These are phyloP conservation scores for Dorcus parallelipipedus DNA, from an alignment of 2,888 invertebrate genomes.

Conservation along the genomic window DNA sequence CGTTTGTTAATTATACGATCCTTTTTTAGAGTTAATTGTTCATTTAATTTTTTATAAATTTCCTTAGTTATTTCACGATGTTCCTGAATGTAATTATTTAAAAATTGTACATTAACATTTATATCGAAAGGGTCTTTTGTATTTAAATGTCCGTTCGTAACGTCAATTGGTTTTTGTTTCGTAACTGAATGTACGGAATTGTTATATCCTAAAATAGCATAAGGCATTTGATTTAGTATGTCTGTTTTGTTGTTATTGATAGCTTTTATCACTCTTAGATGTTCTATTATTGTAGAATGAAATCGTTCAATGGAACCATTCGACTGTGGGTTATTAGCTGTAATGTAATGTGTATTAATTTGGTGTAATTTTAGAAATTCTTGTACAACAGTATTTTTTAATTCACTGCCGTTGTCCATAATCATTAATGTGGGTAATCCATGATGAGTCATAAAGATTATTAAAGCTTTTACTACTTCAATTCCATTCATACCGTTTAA, in stretches of 20 bases:
- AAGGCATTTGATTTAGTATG: too few species aligned
- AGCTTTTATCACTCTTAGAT: too few species aligned
- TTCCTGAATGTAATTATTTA: too few species aligned
- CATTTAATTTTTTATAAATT: not conserved
- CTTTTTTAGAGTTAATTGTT: not conserved
- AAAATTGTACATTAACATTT: too few species aligned
- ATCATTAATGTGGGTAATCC: not conserved
- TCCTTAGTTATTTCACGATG: too few species aligned
- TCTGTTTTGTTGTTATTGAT: too few species aligned
- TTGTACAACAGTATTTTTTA: not conserved
- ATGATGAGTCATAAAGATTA: not conserved
- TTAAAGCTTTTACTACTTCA: not conserved
- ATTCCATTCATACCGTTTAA: constrained; percentile 5
- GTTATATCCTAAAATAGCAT: not conserved
- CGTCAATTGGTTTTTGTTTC: not conserved
- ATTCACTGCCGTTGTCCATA: not conserved
- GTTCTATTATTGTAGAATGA: not conserved
- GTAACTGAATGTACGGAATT: not conserved
- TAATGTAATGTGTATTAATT: not conserved
- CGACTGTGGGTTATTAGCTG: not conserved
- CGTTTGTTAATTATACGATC: not conserved
- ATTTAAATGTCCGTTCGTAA: not conserved
- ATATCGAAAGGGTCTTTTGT: not conserved
- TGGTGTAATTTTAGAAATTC: not conserved
- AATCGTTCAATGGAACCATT: not conserved